These are phyloP conservation scores for Eledone cirrhosa DNA, from an alignment of 2,888 invertebrate species.

Conservation along the genomic window DNA sequence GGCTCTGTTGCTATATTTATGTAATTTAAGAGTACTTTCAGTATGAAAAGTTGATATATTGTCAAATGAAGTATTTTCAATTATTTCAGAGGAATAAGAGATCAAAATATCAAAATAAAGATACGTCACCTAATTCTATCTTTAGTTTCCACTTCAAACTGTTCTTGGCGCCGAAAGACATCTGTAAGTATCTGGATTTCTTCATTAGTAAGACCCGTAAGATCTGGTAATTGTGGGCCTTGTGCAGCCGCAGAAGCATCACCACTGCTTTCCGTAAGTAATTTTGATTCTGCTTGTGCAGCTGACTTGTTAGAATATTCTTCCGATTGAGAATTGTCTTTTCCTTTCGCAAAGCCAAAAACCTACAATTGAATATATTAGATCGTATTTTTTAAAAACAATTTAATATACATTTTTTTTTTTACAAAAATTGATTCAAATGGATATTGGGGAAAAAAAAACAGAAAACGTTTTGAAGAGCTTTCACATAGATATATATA, in stretches of 20 bases:
- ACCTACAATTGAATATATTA: neutral
- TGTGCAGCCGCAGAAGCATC: slow-evolving; percentile 24
- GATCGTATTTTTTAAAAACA: too few relatives aligned
- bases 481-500: too few relatives aligned
- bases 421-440: too few relatives aligned
- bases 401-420: too few relatives aligned
- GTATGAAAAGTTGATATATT: too few relatives aligned
- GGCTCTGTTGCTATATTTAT: too few relatives aligned
- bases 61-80: too few relatives aligned
- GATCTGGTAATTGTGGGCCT: slow-evolving; percentile 58
- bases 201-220: slow-evolving; percentile 54
- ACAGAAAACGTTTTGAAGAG: too few relatives aligned
- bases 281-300: neutral
- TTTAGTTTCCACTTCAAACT: slow-evolving; percentile 46
- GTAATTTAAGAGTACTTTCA: too few relatives aligned
- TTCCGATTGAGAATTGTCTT: neutral
- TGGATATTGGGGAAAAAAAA: too few relatives aligned
- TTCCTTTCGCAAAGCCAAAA: slow-evolving; percentile 4
- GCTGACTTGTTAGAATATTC: neutral
- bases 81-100: too few relatives aligned
- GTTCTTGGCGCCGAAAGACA: slow-evolving; percentile 53
- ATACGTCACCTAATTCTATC: slow-evolving; percentile 38
- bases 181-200: slow-evolving; percentile 57
- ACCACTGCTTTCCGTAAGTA: neutral
- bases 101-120: too few relatives aligned